Evolutionary conservation across 2,113 vertebrate species (phyloP), one percentile per base, ranked within the genome.

Genomic region (Dasypus novemcinctus): DNA sequence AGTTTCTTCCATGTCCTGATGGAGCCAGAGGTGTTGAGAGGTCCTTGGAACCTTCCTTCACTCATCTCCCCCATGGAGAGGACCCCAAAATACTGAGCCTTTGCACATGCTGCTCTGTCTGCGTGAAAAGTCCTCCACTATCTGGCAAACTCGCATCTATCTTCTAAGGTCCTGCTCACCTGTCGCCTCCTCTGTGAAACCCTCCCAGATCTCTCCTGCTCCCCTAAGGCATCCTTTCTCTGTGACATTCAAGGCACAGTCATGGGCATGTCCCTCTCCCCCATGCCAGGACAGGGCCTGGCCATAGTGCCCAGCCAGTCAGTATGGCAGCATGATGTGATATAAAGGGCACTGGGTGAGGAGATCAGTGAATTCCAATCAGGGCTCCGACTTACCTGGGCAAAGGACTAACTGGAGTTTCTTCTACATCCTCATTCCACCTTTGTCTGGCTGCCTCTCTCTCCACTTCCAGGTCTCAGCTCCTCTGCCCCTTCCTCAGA

Each of bases 121-220:
- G 7, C 21, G 27, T 0, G 31, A 21, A 13, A 59, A 76, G 71
- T 18, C 46, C 38, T 46, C 20, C 17, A 87, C n/a, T 13, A 25
- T 21, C 57, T 63, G 54, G 54, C 21, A 46, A 75, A 75, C 79
- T 94, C 72, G 57, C 82, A 59, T 15, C 64, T 41, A 25, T 18
- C 94, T 72, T 84, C 71, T 21, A n/a, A 81, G 93, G 66, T 10
- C 59, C 2, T 15, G 6, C n/a, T 69, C 76, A 33, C 4, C 7
- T 0, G 12, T 41, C 81, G 66, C 83, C 84, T 95, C 63, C 64
- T 93, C 64, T 1, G 23, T 14, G 92, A 93, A 89, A 83, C 71
- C 90, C 81, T 63, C 78, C 64, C 21, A 38, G 89, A 66, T 11
- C 33, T 87, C 63, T 76, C 33, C 27, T 27, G 2, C 52, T 59